phyloP scores from a whole-genome alignment of 2,888 invertebrate species.

The Stenolophus ochropezus region DNA sequence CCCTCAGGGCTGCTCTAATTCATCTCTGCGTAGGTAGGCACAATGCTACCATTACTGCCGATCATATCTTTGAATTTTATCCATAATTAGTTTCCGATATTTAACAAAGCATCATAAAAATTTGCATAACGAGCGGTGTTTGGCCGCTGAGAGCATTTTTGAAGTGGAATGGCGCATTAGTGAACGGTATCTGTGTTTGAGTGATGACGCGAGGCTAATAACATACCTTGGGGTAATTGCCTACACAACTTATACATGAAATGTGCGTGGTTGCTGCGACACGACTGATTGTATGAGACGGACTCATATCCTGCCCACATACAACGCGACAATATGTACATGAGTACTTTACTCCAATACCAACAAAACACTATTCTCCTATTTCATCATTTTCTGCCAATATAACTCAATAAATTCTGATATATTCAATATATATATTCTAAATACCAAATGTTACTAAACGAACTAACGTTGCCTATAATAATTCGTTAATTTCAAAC shows the following conservation, averaged over 20 bases:
- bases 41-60: conserved; percentile 29
- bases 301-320: not conserved
- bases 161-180: conserved; percentile 2
- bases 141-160: conserved; percentile 27
- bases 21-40: conserved; percentile 1
- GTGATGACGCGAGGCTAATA: conserved; percentile 27
- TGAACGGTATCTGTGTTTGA: conserved; percentile 27
- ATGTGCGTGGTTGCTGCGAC: conserved; percentile 39
- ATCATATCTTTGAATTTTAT: conserved; percentile 1
- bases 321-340: not conserved
- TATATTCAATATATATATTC: too few relatives aligned
- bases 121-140: conserved; percentile 39
- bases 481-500: too few relatives aligned
- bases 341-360: not conserved
- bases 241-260: conserved; percentile 50
- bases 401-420: too few relatives aligned
- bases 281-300: conserved; percentile 5
- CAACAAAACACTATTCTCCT: too few relatives aligned
- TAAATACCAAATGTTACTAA: too few relatives aligned
- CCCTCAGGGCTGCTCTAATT: not conserved
- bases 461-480: too few relatives aligned
- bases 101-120: conserved; percentile 43
- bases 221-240: conserved; percentile 47
- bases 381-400: too few relatives aligned
- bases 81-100: conserved; percentile 42